phyloP scores from a whole-genome alignment of 2,113 vertebrate species.

The Varanus komodoensis region DNA sequence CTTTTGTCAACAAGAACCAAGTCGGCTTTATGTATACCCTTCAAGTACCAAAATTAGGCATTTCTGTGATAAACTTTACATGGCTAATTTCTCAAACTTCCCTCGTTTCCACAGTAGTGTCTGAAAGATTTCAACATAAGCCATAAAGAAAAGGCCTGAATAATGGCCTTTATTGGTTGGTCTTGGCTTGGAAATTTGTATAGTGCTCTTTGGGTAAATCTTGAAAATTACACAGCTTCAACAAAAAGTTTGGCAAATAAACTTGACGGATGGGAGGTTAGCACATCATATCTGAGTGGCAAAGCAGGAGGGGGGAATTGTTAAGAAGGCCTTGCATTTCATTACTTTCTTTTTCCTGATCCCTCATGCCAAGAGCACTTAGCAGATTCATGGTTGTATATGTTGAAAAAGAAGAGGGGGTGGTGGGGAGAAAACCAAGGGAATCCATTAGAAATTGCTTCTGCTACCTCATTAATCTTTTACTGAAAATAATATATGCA shows the following conservation, averaged over 20 bases:
- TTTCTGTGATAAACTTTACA: slow-evolving; percentile 29
- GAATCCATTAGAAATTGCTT: slow-evolving; percentile 76
- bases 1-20: neutral
- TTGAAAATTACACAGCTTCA: rapidly evolving
- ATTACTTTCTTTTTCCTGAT: neutral
- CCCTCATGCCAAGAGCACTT: slow-evolving; percentile 51
- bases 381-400: slow-evolving; percentile 55
- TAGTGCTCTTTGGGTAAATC: rapidly evolving
- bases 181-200: slow-evolving; percentile 50
- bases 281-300: neutral
- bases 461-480: slow-evolving; percentile 78
- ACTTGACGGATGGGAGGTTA: neutral
- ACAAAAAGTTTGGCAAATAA: neutral
- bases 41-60: slow-evolving; percentile 43
- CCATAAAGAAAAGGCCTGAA: slow-evolving; percentile 36
- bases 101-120: slow-evolving; percentile 48
- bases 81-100: slow-evolving; percentile 3
- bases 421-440: slow-evolving; percentile 66
- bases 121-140: neutral
- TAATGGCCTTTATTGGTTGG: neutral
- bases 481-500: slow-evolving; percentile 74
- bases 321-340: slow-evolving; percentile 40
- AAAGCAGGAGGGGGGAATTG: neutral
- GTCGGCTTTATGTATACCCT: neutral
- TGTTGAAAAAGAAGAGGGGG: neutral